Evolutionary conservation across 2,888 invertebrate genomes (phyloP), one percentile per base, ranked within the genome.

Genomic region (Leptinotarsa peninsularis): DNA sequence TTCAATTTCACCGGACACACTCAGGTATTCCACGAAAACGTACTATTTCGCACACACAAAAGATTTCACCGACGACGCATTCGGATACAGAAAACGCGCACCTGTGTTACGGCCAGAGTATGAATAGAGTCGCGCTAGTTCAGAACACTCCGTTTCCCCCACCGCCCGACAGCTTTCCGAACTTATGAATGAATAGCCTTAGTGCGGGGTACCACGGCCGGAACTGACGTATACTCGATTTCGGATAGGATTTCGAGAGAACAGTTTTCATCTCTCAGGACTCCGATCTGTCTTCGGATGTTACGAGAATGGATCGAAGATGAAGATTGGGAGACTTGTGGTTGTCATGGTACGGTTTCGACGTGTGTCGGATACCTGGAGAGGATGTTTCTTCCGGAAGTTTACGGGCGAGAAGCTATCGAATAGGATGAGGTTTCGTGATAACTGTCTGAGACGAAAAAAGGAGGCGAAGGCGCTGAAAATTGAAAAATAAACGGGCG

Each of bases 151-250:
- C 78, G 83, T 82, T 81, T 81, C 79, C 77, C 82, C 84, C 84
- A 84, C 85, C 85, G 83, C 84, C 83, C 82, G 80, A 74, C 77
- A 23, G 72, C 71, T 54, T 81, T 82, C 78, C 77, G 79, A 82
- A 83, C 85, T 90, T 89, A 90, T 90, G 90, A 90, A 90, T 90
- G 90, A 90, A 90, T 88, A 89, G 87, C 84, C 88, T 88, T 88
- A 80, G 78, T 79, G 81, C 87, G 82, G 85, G 88, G 87, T 84
- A 76, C 77, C 75, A 76, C 71, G 74, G 60, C 77, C 81, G 81
- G 81, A 81, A 79, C 79, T 80, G 81, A 81, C 81, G 80, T 81
- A 78, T 69, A 54, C 71, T 14, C 49, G 70, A 49, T 66, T 58
- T 67, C 56, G 58, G 70, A 49, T 58, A 21, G 63, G 63, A 63